Base-by-base conservation (phyloP, 2,888 invertebrate species). In the Choristoneura rosaceana region DNA sequence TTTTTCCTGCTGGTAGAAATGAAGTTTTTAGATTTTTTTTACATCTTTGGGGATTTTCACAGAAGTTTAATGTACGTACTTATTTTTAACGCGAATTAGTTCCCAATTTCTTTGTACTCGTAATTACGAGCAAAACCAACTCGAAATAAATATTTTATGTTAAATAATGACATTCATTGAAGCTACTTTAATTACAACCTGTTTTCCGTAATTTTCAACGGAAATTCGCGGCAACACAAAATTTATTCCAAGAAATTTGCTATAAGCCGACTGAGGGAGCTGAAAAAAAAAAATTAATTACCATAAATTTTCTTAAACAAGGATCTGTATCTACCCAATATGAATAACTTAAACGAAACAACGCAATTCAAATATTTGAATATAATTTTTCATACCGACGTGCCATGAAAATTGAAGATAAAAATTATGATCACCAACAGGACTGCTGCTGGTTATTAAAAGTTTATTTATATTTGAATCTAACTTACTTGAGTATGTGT, bases 231-330 rank as follows among this genome's bases (percentile, higher is more conserved):
- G 47, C 17, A 47, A 70, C 43, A 64, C 78, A 65, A 79, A 83
- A 83, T 82, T 79, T 82, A 82, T 82, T 78, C 78, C 15, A 70
- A 71, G 73, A 79, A 77, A 75, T 77, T 75, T 66, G 68, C 65
- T 71, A 68, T 73, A 76, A 65, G 73, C 75, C 77, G 77, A 76
- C 80, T 75, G 79, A 78, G 79, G 64, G 47, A 62, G 62, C 55
- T 67, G 45, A 68, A 83, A 55, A 82, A 84, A 81, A 81, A 25
- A n/a, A n/a, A n/a, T 80, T 80, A 75, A 78, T 83, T 84, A 84
- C 78, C 85, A 84, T 84, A 83, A 85, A 84, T 84, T 84, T 81
- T 75, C 81, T 77, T 80, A 78, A 81, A 82, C 78, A 80, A 67
- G 71, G 70, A 81, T 77, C 78, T 78, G 62, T 71, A 71, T 71